Evolutionary conservation across 2,797 vertebrate genomes (phyloP).

Genomic region (Hemitrygon akajei): DNA sequence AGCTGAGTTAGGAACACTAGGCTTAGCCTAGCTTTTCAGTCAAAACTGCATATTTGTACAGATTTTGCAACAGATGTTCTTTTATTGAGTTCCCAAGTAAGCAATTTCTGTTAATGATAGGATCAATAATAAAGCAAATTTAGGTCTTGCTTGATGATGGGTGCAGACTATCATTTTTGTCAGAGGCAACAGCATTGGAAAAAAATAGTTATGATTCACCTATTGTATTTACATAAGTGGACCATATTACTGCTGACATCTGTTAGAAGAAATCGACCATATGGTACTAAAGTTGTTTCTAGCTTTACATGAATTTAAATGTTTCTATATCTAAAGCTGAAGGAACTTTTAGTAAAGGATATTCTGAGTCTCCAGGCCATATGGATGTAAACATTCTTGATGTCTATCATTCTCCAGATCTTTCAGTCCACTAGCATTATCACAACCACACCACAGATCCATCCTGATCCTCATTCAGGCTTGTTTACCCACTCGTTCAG

Average conservation of each 20-base stretch:
- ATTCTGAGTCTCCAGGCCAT: not conserved
- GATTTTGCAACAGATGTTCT: not conserved
- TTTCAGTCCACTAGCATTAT: too few species aligned
- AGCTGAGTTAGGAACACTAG: not conserved
- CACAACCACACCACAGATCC: not conserved
- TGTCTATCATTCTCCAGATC: not conserved
- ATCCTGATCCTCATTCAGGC: not conserved
- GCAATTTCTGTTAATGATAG: not conserved
- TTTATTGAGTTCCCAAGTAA: not conserved
- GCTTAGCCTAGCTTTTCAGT: not conserved
- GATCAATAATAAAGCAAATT: not conserved
- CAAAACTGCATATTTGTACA: not conserved
- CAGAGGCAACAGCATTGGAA: not conserved
- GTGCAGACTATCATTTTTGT: not conserved
- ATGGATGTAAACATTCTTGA: too few species aligned
- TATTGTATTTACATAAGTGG: not conserved
- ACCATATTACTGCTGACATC: not conserved
- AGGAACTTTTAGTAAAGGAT: not conserved
- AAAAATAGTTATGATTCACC: not conserved
- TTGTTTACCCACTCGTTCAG: not conserved
- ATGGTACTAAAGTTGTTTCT: not conserved
- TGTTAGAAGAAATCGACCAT: not conserved
- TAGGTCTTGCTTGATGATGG: not conserved
- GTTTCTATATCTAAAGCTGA: not conserved
- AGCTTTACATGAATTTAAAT: not conserved